A percentile compares a stretch with the other conserved stretches of the same genome.
Conservation (phyloP, 2,113 vertebrate genomes). For the Cochlearius cochlearius region DNA sequence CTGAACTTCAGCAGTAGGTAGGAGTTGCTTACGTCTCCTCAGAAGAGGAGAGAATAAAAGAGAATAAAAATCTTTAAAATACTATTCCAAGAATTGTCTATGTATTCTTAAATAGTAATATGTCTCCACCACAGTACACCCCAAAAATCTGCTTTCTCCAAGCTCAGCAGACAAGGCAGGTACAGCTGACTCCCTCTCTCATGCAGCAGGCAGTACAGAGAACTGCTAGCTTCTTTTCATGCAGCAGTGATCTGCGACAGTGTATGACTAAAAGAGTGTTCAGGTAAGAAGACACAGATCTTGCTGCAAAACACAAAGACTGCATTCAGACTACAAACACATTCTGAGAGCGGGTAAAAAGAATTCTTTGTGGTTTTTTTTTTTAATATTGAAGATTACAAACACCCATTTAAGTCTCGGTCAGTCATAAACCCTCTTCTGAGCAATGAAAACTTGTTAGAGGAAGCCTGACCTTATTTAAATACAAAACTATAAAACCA, state of each 20-base stretch:
- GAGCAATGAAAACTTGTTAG: background rate
- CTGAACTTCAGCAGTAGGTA: background rate
- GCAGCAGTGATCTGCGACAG: background rate
- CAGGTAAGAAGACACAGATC: background rate
- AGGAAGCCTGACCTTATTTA: background rate
- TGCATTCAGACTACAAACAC: background rate
- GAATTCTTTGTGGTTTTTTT: background rate
- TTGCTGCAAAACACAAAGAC: background rate
- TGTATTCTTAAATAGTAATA: background rate
- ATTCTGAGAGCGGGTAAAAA: background rate
- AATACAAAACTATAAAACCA: background rate
- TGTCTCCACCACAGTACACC: background rate
- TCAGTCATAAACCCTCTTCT: background rate
- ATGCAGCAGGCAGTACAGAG: background rate
- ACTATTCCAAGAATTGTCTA: background rate
- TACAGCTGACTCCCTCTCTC: background rate
- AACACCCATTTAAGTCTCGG: background rate
- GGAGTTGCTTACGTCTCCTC: background rate
- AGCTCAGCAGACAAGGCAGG: background rate
- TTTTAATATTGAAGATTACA: background rate
- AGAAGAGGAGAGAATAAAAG: background rate
- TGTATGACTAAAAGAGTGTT: fast-evolving
- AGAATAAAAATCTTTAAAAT: background rate
- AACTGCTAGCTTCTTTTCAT: background rate
- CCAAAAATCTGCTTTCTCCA: background rate